Base-by-base conservation (phyloP, 2,113 vertebrate genomes). In the Octodon degus region DNA sequence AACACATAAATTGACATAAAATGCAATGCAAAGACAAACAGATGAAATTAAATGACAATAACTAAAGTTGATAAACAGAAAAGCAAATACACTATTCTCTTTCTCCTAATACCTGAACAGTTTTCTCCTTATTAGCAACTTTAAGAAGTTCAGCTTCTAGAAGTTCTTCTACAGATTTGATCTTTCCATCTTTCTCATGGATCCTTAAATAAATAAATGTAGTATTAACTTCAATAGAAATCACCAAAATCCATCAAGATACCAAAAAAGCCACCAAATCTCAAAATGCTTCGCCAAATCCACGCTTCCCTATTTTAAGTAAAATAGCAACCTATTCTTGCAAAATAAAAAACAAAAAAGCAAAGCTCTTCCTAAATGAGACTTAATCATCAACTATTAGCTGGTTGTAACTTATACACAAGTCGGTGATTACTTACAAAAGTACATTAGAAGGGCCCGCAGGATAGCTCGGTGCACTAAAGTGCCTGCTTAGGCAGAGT, bases 121-220 rank as follows among this genome's bases (percentile, higher is more conserved):
- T 98, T 95, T 98, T 98, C 95, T 99, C 99, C 76, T 98, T 99
- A 97, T 85, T 98, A 6, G 98, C 98, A 96, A 99, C 98, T 96
- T 98, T 98, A 22, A 99, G 98, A 90, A 99, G 96, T 97, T 99
- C 99, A 87, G 98, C 98, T 95, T 99, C 98, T 14, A 99, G 98
- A 96, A 99, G 98, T 65, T 99, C 98, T 98, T 99, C 99, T 93
- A 99, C 98, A 6, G 98, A 99, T 87, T 98, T 99, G 58, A 99
- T 98, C 98, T 99, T 99, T 92, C 98, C 98, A 82, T 99, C 99
- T 87, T 99, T 99, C 97, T 99, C 99, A 20, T 98, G 98, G 94
- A 99, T 99, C 95, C 99, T 99, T 94, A 89, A 86, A 91, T 58
- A 89, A 91, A 91, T 27, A 96, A 76, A 96, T 55, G 14, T 40